Evolutionary conservation across 2,113 vertebrate genomes (phyloP), one percentile per base, ranked within the genome.

Genomic region (Ptychochromis oligacanthus): DNA sequence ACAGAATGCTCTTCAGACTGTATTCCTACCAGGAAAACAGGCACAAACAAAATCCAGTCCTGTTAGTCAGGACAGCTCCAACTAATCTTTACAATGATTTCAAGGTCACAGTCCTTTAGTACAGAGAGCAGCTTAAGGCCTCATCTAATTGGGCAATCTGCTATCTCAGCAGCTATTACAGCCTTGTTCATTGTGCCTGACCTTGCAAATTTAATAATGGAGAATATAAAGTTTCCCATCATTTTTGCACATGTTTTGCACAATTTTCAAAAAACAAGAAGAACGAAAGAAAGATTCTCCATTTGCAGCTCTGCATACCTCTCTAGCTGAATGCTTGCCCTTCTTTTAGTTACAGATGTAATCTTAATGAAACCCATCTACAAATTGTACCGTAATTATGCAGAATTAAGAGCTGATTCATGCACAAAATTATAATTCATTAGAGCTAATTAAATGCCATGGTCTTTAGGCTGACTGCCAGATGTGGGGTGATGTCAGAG

Each of bases 351-450:
- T 81, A 78, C 61, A 80, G 55, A 89, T 80, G 60, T 75, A 89
- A 92, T 76, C 88, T 79, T 80, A 91, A 92, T 88, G 59, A 86
- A 89, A 86, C 67, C 59, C 54, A 56, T 89, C 52, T 64, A 92
- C 85, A 91, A 90, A 91, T 92, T 84, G 83, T 58, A 81, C 67
- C 72, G 79, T 87, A 92, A 94, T 95, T 94, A 94, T 84, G 77
- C 67, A 80, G 67, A 93, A 94, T 94, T 90, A 94, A 64, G 79
- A 65, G 43, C 79, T 86, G 75, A 91, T 93, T 95, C 83, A 90
- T 93, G 87, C 84, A 91, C 91, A 93, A 93, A 86, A 92, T 93
- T 91, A 88, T 81, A 91, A 93, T 93, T 94, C 87, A 94, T 95
- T 93, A 89, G 59, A 88, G 85, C 67, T 92, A 90, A 93, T 89